Evolutionary conservation across 2,888 invertebrate genomes (phyloP), one percentile per base, ranked within the genome.

Genomic region (Drepana falcataria): DNA sequence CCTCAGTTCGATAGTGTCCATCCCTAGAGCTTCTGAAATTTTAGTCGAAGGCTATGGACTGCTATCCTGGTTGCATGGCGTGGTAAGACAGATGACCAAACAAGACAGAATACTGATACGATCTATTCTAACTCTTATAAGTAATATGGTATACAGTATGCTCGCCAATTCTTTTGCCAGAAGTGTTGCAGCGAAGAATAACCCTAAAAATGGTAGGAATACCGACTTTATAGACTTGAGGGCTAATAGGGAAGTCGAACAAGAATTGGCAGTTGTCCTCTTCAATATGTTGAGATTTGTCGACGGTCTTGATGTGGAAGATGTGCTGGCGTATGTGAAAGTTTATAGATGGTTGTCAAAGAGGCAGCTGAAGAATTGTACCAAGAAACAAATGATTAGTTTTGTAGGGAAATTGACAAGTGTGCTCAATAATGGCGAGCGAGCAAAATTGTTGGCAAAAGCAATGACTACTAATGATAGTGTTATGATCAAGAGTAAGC

Each of bases 41-140:
- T 86, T 97, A 64, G 87, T 94, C 21, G 93, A 93, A 59, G 92
- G 93, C 37, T 93, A 95, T 65, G 95, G 95, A 0, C 78, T 97
- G 1, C 70, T 96, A 37, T 90, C 95, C 0, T 97, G 96, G 95
- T 71, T 97, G 2, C 81, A 88, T 60, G 78, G 71, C 0, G 71
- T 78, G 0, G 80, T 80, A 0, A 71, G 77, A 51, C 77, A 76
- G 33, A 63, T 83, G n/a, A 61, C 63, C 2, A 78, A 61, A 48
- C 79, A 78, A 5, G 86, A 88, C 35, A 83, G 65, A 53, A 53
- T 57, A 1, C 57, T 86, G 4, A 64, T 82, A 0, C 79, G 71
- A 59, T 64, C 61, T 37, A 60, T 85, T n/a, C 59, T 86, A 7
- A 58, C 54, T 47, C 53, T 90, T 0, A 56, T 88, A 2, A 76